These are phyloP conservation scores for Nemotelus nigrinus DNA, from an alignment of 2,888 invertebrate species.

Conservation along the genomic window DNA sequence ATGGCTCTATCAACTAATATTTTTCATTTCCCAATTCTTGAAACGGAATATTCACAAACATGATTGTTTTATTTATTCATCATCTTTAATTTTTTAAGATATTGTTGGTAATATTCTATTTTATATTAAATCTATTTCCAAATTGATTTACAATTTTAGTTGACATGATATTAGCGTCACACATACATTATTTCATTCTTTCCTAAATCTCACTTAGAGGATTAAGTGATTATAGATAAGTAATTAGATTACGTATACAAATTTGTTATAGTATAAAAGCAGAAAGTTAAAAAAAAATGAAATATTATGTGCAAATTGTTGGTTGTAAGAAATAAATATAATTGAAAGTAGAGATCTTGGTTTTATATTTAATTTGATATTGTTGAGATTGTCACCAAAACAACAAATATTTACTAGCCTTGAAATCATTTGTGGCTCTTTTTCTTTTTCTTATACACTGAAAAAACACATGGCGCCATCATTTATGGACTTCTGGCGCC, in stretches of 20 bases:
- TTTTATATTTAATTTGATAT: background rate
- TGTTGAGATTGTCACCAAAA: background rate
- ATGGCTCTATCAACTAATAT: too few relatives aligned
- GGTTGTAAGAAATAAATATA: conserved; percentile 29
- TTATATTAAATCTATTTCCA: background rate
- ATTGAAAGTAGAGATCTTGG: background rate
- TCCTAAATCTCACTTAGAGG: background rate
- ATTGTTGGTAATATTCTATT: conserved; percentile 26
- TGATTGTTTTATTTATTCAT: conserved; percentile 36
- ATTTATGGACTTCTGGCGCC: too few relatives aligned
- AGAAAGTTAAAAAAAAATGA: background rate
- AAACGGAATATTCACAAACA: background rate
- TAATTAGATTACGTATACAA: background rate
- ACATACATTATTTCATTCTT: too few relatives aligned
- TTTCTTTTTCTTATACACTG: too few relatives aligned
- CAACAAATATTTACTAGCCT: too few relatives aligned
- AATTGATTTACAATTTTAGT: too few relatives aligned
- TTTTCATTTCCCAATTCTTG: too few relatives aligned
- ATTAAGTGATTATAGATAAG: background rate
- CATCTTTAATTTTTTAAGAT: conserved; percentile 13
- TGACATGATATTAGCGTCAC: too few relatives aligned
- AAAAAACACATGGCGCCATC: too few relatives aligned
- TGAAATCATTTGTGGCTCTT: too few relatives aligned
- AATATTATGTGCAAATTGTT: conserved; percentile 24
- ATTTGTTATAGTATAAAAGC: background rate